These are phyloP conservation scores for Plebejus melissa DNA, from an alignment of 2,888 invertebrate genomes.

Conservation along the genomic window DNA sequence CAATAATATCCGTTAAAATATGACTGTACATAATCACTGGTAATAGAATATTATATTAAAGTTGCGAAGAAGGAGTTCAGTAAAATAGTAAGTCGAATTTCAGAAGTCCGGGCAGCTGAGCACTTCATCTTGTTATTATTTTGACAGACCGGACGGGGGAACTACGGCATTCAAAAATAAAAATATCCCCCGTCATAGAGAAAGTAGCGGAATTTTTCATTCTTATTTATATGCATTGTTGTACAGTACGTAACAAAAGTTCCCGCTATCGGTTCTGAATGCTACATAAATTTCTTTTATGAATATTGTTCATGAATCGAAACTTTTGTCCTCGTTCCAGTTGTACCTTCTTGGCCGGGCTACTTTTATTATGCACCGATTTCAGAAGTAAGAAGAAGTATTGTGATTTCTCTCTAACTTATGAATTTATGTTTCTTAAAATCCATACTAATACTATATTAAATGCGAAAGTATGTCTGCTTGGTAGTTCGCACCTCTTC, in stretches of 20 bases:
- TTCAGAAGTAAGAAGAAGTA: background rate
- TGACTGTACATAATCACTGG: background rate
- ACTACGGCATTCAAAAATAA: constrained; percentile 22
- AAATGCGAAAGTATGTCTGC: background rate
- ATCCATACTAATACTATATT: background rate
- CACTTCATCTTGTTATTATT: constrained; percentile 15
- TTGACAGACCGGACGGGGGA: constrained; percentile 9
- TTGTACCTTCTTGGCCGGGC: constrained; percentile 22
- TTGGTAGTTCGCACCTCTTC: background rate
- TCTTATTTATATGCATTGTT: constrained; percentile 27
- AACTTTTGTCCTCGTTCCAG: constrained; percentile 24
- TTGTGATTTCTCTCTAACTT: background rate
- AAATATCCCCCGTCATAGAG: constrained; percentile 23
- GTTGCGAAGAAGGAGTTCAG: background rate
- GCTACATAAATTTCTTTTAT: constrained; percentile 27
- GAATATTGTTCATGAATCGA: constrained; percentile 27
- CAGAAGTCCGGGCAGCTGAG: background rate
- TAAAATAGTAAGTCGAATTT: constrained; percentile 7
- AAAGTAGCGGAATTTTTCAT: constrained; percentile 25
- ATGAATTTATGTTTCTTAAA: background rate
- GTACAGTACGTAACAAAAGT: constrained; percentile 27
- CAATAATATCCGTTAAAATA: background rate
- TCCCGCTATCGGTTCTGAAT: constrained; percentile 27
- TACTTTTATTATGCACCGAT: constrained; percentile 16
- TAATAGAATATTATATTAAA: background rate